These are phyloP conservation scores for Charadrius vociferus DNA, from an alignment of 2,113 vertebrate species.

Conservation along the genomic window DNA sequence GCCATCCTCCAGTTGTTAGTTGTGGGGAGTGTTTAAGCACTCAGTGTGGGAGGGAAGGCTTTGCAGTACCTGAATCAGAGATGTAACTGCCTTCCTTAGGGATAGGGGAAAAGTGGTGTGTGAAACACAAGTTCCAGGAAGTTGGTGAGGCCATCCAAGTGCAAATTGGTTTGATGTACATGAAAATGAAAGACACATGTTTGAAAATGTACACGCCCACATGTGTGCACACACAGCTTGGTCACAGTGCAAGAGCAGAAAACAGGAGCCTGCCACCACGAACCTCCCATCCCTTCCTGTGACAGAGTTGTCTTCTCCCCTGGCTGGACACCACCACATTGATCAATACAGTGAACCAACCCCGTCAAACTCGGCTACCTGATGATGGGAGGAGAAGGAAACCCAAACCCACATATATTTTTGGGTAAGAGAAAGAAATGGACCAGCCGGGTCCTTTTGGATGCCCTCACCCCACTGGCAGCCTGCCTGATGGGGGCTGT, in stretches of 20 bases:
- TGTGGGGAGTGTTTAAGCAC: neutral
- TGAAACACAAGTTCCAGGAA: neutral
- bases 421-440: neutral
- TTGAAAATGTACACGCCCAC: neutral
- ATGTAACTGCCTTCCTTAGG: neutral
- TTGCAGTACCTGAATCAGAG: neutral
- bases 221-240: too few species aligned
- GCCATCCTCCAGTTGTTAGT: neutral
- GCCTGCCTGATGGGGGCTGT: neutral
- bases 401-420: neutral
- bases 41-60: neutral
- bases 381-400: neutral
- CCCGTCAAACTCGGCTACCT: neutral
- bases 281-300: neutral
- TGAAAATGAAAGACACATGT: neutral
- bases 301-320: neutral
- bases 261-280: neutral
- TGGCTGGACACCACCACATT: neutral
- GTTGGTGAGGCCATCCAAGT: neutral
- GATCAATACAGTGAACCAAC: neutral
- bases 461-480: neutral
- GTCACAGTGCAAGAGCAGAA: neutral
- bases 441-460: neutral
- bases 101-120: fast-evolving
- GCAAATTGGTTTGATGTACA: neutral